A percentile compares a stretch with the other conserved stretches of the same genome.
These are phyloP conservation scores for Machimus rusticus DNA, from an alignment of 2,888 invertebrate species.

Conservation along the genomic window DNA sequence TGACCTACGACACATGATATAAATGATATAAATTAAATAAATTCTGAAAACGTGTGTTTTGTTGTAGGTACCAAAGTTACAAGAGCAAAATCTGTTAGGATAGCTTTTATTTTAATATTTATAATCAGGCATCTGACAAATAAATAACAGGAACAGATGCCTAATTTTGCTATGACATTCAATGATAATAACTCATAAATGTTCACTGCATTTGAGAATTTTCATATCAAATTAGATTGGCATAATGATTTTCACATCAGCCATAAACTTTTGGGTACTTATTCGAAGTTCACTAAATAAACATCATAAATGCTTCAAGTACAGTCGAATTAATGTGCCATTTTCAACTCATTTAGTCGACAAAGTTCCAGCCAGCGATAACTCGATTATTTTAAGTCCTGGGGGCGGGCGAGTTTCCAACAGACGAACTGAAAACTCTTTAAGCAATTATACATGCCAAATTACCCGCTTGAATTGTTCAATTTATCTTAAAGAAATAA, in stretches of 20 bases:
- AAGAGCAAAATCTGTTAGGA: too few species aligned
- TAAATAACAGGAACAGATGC: not conserved
- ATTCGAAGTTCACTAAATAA: not conserved
- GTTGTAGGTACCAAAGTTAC: too few species aligned
- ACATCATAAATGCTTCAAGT: not conserved
- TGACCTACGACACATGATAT: too few species aligned
- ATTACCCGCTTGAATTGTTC: conserved; percentile 18
- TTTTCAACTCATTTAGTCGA: not conserved
- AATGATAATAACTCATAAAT: not conserved
- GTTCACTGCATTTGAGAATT: not conserved
- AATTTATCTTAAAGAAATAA: conserved; percentile 5
- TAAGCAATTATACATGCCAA: conserved; percentile 24
- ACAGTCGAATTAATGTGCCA: not conserved
- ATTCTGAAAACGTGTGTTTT: too few species aligned
- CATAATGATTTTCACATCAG: not conserved
- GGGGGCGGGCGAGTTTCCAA: not conserved
- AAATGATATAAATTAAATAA: too few species aligned
- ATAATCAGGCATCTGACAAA: too few species aligned
- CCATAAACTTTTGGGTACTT: not conserved
- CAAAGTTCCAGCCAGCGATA: not conserved
- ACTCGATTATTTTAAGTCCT: conserved; percentile 7
- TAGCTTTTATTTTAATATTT: too few species aligned
- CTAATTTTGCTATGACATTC: not conserved
- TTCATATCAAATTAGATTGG: not conserved
- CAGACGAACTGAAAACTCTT: conserved; percentile 10